Percentiles rank a stretch among this genome's conserved stretches.
Evolutionary conservation across 2,113 vertebrate genomes (phyloP).

Genomic region (Clinocottus analis): DNA sequence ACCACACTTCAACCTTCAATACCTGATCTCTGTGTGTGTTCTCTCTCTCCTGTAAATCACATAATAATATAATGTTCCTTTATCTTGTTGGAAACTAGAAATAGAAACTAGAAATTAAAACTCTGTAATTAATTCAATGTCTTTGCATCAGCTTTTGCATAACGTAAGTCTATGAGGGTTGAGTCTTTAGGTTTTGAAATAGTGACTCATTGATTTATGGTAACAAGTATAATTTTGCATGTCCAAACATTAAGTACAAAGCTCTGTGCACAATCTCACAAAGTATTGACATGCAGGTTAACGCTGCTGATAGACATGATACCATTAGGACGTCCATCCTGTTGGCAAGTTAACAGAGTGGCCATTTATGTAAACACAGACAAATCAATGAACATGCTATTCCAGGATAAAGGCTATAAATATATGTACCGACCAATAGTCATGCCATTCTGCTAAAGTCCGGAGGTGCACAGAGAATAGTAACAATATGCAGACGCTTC

Average conservation of each 20-base stretch:
- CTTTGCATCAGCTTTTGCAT: background rate
- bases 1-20: constrained; percentile 47
- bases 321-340: background rate
- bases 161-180: no score
- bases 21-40: constrained; percentile 5
- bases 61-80: constrained; percentile 17
- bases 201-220: background rate
- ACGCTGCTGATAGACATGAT: background rate
- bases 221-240: background rate
- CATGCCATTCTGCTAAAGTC: background rate
- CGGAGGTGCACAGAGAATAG: background rate
- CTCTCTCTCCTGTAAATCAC: constrained; percentile 1
- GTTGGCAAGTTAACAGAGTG: background rate
- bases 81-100: no score
- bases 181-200: constrained; percentile 1
- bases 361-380: background rate
- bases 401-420: background rate
- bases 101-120: background rate
- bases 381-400: background rate
- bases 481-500: background rate
- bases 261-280: background rate
- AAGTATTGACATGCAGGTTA: background rate
- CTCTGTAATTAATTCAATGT: background rate
- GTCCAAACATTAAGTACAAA: no score
- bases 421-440: background rate